Conservation (phyloP, 2,888 invertebrate genomes). For the Pandemis cinnamomeana region DNA sequence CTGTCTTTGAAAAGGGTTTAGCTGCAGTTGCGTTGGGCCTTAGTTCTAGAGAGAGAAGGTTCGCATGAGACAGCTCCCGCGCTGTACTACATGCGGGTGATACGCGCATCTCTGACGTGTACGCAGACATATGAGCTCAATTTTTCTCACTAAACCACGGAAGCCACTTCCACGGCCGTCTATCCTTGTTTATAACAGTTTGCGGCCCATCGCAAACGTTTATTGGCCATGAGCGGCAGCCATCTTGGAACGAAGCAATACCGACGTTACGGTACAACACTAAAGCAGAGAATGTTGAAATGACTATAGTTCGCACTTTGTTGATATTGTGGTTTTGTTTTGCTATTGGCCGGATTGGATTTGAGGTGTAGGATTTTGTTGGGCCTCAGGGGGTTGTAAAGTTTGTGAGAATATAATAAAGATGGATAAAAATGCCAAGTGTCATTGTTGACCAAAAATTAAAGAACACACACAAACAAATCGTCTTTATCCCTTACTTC, state of each 20-base stretch:
- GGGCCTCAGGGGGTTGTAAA: constrained; percentile 29
- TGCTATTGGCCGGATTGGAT: constrained; percentile 29
- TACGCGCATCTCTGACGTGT: neutral
- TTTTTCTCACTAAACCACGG: constrained; percentile 4
- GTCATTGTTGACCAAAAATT: neutral
- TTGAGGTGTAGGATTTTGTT: constrained; percentile 31
- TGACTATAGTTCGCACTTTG: constrained; percentile 10
- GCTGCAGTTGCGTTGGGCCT: no score
- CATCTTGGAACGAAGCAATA: constrained; percentile 36
- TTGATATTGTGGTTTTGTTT: constrained; percentile 13
- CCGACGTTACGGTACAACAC: neutral
- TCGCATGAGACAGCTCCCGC: no score
- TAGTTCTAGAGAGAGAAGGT: no score
- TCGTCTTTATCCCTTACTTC: no score
- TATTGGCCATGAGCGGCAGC: constrained; percentile 56
- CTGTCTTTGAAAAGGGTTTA: no score
- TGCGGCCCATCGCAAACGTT: constrained; percentile 55
- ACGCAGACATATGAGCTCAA: neutral
- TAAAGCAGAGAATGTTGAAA: neutral
- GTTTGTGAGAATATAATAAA: neutral
- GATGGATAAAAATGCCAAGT: neutral
- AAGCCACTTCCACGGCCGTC: constrained; percentile 27
- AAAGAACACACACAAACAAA: no score
- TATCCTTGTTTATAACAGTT: constrained; percentile 45
- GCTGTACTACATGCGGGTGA: no score